Conservation (phyloP, 2,888 invertebrate genomes). For the Lordiphosa fenestrarum region DNA sequence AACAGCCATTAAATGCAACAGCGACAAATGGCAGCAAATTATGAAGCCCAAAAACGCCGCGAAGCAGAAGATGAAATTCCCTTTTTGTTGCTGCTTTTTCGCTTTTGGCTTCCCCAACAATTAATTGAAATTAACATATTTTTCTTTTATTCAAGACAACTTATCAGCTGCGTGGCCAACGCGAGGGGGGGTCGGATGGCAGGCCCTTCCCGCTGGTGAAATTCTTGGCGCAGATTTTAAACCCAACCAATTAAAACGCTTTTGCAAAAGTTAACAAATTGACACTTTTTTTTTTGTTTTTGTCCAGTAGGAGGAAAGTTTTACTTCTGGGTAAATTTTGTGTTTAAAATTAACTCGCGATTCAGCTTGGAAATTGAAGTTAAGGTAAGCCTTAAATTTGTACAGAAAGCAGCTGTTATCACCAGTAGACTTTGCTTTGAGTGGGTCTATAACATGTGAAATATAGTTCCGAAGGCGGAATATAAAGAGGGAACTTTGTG, state of each 20-base stretch:
- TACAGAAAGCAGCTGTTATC: too few species aligned
- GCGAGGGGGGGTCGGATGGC: too few species aligned
- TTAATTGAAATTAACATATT: constrained; percentile 74
- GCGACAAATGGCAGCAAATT: constrained; percentile 68
- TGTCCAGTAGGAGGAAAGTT: neutral
- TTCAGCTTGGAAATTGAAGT: too few species aligned
- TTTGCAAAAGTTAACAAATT: constrained; percentile 27
- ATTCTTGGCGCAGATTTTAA: constrained; percentile 31
- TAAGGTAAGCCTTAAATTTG: too few species aligned
- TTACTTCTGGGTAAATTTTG: too few species aligned
- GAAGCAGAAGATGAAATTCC: neutral
- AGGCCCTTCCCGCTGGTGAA: neutral
- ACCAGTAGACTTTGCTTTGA: too few species aligned
- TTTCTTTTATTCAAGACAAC: constrained; percentile 63
- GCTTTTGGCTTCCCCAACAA: constrained; percentile 48
- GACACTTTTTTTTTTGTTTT: constrained; percentile 17
- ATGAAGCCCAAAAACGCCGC: constrained; percentile 26
- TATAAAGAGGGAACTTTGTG: too few species aligned
- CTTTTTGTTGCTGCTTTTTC: constrained; percentile 7
- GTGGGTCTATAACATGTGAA: too few species aligned
- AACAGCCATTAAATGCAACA: constrained; percentile 62
- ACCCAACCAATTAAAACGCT: constrained; percentile 28
- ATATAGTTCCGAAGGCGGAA: too few species aligned
- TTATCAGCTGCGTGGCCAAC: constrained; percentile 16
- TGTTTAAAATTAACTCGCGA: too few species aligned